Evolutionary conservation across 2,888 invertebrate species (phyloP).

Genomic region (Diarsia dahlii): DNA sequence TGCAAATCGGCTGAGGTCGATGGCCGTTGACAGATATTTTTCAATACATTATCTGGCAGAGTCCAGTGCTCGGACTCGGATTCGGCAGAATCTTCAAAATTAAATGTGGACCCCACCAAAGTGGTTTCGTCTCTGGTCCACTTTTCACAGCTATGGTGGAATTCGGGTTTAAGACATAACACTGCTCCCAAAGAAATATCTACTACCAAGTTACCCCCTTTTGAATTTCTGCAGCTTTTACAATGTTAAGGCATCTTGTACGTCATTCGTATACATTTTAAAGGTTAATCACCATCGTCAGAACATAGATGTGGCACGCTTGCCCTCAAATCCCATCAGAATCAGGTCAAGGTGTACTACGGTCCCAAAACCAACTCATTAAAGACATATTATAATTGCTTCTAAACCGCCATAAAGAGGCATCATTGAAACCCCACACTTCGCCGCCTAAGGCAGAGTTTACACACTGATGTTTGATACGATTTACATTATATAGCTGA

Average conservation of each 20-base stretch:
- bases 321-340: conserved; percentile 15
- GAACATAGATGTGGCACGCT: neutral
- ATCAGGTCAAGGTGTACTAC: conserved; percentile 19
- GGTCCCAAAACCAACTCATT: conserved; percentile 14
- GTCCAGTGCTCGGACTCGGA: no score
- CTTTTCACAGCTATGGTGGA: no score
- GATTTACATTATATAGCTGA: no score
- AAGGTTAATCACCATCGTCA: neutral
- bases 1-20: no score
- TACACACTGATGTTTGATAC: neutral
- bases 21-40: no score
- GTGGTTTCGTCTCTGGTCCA: no score
- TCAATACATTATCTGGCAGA: no score
- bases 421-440: conserved; percentile 20
- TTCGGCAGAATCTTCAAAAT: no score
- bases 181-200: no score
- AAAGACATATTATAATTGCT: conserved; percentile 36
- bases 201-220: neutral
- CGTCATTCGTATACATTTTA: neutral
- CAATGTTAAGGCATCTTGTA: neutral
- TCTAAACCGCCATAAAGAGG: conserved; percentile 16
- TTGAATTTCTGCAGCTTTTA: neutral
- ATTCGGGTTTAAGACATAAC: no score
- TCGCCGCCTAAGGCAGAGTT: neutral
- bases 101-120: no score